These are phyloP conservation scores for Sorex araneus DNA, from an alignment of 2,113 vertebrate species.

Conservation along the genomic window DNA sequence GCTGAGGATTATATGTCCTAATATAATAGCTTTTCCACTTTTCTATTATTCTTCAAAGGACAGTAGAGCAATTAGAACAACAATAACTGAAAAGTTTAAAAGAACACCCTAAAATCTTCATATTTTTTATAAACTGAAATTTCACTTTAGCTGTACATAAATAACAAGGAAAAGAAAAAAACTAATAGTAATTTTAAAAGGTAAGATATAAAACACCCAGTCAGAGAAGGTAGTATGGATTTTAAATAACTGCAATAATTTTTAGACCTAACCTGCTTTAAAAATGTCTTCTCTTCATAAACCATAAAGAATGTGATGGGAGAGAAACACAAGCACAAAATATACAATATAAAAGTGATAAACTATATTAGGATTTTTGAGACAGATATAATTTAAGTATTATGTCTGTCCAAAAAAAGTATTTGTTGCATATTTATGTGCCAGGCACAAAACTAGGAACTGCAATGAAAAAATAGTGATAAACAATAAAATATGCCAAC, in stretches of 20 bases:
- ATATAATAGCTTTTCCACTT: background rate
- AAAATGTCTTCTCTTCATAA: conserved; percentile 17
- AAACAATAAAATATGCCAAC: background rate
- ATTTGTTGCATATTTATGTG: conserved; percentile 1
- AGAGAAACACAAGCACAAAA: conserved; percentile 27
- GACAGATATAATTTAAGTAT: background rate
- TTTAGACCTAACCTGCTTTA: conserved; percentile 38
- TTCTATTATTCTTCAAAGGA: background rate
- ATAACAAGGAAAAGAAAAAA: background rate
- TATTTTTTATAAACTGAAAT: background rate
- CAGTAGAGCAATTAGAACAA: background rate
- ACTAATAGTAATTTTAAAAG: background rate
- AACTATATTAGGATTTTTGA: background rate
- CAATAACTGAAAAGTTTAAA: background rate
- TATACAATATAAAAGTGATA: background rate
- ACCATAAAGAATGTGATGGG: conserved; percentile 20
- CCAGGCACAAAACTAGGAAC: background rate
- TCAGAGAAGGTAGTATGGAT: background rate
- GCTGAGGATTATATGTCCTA: background rate
- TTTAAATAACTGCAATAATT: conserved; percentile 35
- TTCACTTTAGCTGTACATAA: background rate
- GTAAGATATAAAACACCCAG: conserved; percentile 8
- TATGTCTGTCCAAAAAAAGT: background rate
- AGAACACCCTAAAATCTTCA: conserved; percentile 4
- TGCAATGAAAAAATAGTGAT: background rate